phyloP scores from a whole-genome alignment of 2,888 invertebrate species.

The Rhimphoctona megacephalus region DNA sequence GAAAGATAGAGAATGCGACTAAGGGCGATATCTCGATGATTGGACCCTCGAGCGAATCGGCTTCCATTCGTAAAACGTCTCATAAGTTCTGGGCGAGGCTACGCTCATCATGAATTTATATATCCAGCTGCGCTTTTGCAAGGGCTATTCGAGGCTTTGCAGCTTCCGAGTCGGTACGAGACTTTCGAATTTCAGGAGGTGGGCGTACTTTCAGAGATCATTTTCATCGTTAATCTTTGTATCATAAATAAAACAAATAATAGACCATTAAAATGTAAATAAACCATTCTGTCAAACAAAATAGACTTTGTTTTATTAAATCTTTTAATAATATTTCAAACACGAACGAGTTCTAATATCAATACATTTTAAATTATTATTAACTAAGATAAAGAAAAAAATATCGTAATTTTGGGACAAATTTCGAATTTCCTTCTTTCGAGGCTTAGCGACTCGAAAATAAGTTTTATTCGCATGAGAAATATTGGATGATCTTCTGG shows the following conservation, averaged over 20 bases:
- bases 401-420: background rate
- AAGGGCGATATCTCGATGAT: constrained; percentile 65
- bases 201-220: constrained; percentile 41
- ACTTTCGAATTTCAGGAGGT: constrained; percentile 68
- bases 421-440: background rate
- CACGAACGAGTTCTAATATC: too few relatives aligned
- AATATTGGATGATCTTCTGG: constrained; percentile 15
- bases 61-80: constrained; percentile 69
- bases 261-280: constrained; percentile 14
- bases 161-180: constrained; percentile 55
- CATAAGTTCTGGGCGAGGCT: constrained; percentile 68
- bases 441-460: background rate
- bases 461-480: constrained; percentile 18
- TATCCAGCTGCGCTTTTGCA: constrained; percentile 61
- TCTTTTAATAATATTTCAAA: too few relatives aligned
- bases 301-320: too few relatives aligned
- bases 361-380: background rate
- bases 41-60: constrained; percentile 70
- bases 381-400: background rate
- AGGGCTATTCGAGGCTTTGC: constrained; percentile 50
- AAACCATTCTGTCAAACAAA: background rate
- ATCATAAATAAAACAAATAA: constrained; percentile 7
- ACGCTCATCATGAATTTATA: constrained; percentile 62
- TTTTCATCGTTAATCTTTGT: constrained; percentile 14
- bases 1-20: constrained; percentile 8